phyloP scores from a whole-genome alignment of 1,140 invertebrate species.

The Drosophila fuyamai region DNA sequence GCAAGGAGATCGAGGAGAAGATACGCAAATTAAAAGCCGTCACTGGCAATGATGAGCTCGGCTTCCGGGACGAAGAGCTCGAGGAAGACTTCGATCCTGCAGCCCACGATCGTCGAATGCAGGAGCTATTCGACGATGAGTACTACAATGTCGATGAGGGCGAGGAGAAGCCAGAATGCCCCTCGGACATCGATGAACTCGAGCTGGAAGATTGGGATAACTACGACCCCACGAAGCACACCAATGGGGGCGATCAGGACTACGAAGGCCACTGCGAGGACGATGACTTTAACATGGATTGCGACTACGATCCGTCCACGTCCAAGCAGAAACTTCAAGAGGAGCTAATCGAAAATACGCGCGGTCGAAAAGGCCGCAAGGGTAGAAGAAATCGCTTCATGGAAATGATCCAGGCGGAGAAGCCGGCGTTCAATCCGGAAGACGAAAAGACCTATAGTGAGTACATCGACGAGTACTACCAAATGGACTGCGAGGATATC shows the following conservation, averaged over 20 bases:
- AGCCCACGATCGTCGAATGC: constrained; percentile 95
- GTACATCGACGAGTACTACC: constrained; percentile 97
- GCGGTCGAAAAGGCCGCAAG: constrained; percentile 88
- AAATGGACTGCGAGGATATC: constrained; percentile 97
- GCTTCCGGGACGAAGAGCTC: constrained; percentile 89
- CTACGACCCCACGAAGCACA: constrained; percentile 85
- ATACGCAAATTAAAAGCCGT: constrained; percentile 94
- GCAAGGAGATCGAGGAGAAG: constrained; percentile 96
- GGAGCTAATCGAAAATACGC: constrained; percentile 87
- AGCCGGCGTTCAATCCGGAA: constrained; percentile 93
- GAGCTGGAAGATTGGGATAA: constrained; percentile 91
- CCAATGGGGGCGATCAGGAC: constrained; percentile 24
- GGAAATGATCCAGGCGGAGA: constrained; percentile 89
- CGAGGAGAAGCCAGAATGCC: constrained; percentile 92
- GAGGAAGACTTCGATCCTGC: constrained; percentile 97
- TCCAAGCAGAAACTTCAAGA: constrained; percentile 85
- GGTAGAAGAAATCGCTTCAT: constrained; percentile 88
- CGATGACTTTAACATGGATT: constrained; percentile 95
- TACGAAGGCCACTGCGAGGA: constrained; percentile 89
- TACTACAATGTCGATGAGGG: constrained; percentile 92
- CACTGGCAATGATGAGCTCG: constrained; percentile 91
- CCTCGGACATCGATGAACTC: constrained; percentile 90
- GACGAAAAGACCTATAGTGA: constrained; percentile 92
- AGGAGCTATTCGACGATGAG: constrained; percentile 93
- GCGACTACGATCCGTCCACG: constrained; percentile 90